Base-by-base conservation (phyloP, 23 tunicate genomes). In the Pegea sp. region DNA sequence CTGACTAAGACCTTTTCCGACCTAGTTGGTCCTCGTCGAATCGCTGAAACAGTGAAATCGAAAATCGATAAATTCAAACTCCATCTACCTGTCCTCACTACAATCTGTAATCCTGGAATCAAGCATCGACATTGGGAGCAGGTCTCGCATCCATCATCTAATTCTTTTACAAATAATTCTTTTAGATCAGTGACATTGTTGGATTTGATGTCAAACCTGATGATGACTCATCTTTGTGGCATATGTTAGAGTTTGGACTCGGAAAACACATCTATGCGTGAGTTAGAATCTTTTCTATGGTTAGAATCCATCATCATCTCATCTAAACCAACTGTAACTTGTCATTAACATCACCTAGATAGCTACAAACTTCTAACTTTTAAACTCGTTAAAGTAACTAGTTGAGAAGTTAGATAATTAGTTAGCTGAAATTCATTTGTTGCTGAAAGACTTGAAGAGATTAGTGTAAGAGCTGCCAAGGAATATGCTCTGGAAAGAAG, bases 101-200 rank as follows among this genome's bases (percentile, higher is more conserved):
- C 97, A 7, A 71, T 90, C 27, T 80, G 98, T 56, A 80, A 80
- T 51, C 89, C 89, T 30, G 98, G 98, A 18, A 77, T 90, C 57
- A 80, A 80, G 52, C 81, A 80, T 2, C 48, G 98, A 43, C 98
- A 90, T 56, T 90, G 98, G 98, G 88, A 79, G 16, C 80, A 81
- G 80, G 93, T 81, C 13, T 11, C 13, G 11, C 13, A 8, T 38
- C 16, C 16, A 16, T 38, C 16, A 16, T 38, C 16, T 38, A 16
- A 8, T 38, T 38, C 13, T 8, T 38, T 38, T 8, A 38, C 11
- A 16, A 8, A 38, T 8, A 38, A 38, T 8, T 16, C 16, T 11
- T 38, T 38, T 38, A 38, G 93, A 81, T 81, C 66, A 81, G 93
- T 56, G 98, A 77, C 22, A 71, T 90, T 49, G 81, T 90, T 31